Conservation (phyloP, 2,797 vertebrate genomes). For the Sebastes nivosus region DNA sequence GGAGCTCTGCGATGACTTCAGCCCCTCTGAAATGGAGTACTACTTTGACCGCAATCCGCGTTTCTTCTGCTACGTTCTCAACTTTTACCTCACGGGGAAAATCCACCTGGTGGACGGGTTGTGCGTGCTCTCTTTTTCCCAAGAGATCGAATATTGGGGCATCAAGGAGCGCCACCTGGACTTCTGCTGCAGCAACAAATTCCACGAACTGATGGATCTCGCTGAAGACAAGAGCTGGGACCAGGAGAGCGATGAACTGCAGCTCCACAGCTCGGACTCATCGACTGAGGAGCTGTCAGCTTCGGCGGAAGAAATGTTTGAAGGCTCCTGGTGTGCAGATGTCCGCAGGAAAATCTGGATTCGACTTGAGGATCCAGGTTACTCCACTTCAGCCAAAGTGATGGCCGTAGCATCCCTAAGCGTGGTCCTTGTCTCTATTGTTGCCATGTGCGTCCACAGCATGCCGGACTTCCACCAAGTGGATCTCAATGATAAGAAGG, state of each 20-base stretch:
- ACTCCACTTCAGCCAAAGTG: constrained; percentile 88
- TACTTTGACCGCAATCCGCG: constrained; percentile 94
- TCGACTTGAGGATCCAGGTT: constrained; percentile 90
- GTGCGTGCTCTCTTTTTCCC: constrained; percentile 92
- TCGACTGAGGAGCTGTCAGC: constrained; percentile 85
- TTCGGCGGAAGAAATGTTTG: constrained; percentile 89
- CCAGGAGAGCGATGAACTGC: constrained; percentile 81
- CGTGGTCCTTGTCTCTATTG: constrained; percentile 90
- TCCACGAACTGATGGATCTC: constrained; percentile 88
- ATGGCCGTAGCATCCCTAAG: constrained; percentile 89
- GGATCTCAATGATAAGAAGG: constrained; percentile 83
- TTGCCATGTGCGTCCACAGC: constrained; percentile 96
- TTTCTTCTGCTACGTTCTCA: constrained; percentile 91
- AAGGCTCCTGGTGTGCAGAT: constrained; percentile 86
- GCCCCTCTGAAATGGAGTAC: constrained; percentile 90
- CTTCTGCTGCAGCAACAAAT: constrained; percentile 89
- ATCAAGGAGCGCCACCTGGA: constrained; percentile 92
- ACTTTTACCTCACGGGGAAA: constrained; percentile 95
- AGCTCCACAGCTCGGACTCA: constrained; percentile 79
- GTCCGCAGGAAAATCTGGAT: constrained; percentile 90
- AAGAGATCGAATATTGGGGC: constrained; percentile 98
- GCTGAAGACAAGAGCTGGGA: constrained; percentile 84
- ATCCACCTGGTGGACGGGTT: constrained; percentile 93
- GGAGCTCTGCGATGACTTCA: constrained; percentile 95
- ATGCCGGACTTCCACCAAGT: constrained; percentile 90